Evolutionary conservation across 2,797 vertebrate species (phyloP).

Genomic region (Distichodus sexfasciatus): DNA sequence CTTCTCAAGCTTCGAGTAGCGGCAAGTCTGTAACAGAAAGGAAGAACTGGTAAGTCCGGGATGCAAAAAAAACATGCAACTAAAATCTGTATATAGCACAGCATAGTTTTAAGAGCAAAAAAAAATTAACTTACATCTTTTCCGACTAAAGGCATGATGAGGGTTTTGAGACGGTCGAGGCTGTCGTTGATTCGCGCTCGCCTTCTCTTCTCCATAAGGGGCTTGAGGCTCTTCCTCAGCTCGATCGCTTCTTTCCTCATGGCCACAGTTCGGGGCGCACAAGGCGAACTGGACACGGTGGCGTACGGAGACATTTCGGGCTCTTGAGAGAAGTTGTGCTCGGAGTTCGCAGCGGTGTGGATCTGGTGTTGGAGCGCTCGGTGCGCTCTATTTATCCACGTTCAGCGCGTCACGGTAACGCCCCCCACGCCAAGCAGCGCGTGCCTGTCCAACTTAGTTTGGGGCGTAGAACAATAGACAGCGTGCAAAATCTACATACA

Average conservation of each 20-base stretch:
- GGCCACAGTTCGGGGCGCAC: slow-evolving; percentile 63
- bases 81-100: not conserved
- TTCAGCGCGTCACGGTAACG: slow-evolving; percentile 71
- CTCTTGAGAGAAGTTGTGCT: not conserved
- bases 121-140: slow-evolving; percentile 74
- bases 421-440: slow-evolving; percentile 65
- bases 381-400: slow-evolving; percentile 68
- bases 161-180: slow-evolving; percentile 78
- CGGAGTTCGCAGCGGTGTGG: not conserved
- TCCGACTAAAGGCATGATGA: slow-evolving; percentile 83
- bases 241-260: slow-evolving; percentile 75
- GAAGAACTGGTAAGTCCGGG: slow-evolving; percentile 31
- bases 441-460: slow-evolving; percentile 48
- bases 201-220: slow-evolving; percentile 80
- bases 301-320: slow-evolving; percentile 69
- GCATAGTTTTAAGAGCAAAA: not conserved
- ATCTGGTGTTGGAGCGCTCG: slow-evolving; percentile 18
- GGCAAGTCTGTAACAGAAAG: slow-evolving; percentile 67
- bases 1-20: slow-evolving; percentile 85
- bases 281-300: slow-evolving; percentile 52
- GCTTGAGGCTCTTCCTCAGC: slow-evolving; percentile 83
- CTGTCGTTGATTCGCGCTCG: slow-evolving; percentile 87
- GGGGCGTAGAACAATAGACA: slow-evolving; percentile 59
- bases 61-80: not conserved
- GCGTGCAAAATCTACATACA: slow-evolving; percentile 42